These are phyloP conservation scores for Chamaetylas fuelleborni DNA, from an alignment of 2,113 vertebrate genomes.

Conservation along the genomic window DNA sequence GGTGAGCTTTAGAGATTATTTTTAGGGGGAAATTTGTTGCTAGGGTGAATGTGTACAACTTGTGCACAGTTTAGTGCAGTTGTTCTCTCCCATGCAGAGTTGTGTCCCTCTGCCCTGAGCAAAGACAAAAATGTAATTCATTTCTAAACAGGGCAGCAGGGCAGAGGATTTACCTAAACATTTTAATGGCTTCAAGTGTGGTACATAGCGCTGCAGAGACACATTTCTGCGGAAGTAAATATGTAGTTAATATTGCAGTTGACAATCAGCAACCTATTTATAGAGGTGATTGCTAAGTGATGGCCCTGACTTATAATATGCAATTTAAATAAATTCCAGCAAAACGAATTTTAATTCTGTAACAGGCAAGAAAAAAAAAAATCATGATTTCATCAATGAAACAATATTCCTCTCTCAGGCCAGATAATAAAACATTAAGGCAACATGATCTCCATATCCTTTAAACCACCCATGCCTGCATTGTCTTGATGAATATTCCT, in stretches of 20 bases:
- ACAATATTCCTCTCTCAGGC: neutral
- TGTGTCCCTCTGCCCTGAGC: neutral
- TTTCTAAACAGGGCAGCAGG: neutral
- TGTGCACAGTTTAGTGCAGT: neutral
- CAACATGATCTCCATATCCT: neutral
- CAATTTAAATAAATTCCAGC: neutral
- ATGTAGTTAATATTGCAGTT: neutral
- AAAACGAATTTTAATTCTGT: neutral
- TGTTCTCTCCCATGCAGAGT: neutral
- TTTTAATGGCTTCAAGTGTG: neutral
- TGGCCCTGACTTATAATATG: neutral
- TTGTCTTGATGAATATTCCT: neutral
- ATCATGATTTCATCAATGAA: neutral
- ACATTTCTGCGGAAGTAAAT: neutral
- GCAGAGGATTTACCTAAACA: neutral
- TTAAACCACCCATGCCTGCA: neutral
- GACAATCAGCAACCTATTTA: neutral
- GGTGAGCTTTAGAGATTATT: neutral
- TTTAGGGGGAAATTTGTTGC: neutral
- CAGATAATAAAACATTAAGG: neutral
- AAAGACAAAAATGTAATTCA: neutral
- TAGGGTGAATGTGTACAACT: neutral
- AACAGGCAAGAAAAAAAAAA: neutral
- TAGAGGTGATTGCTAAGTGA: neutral
- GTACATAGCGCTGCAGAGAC: neutral